Base-by-base conservation (phyloP, 2,797 vertebrate genomes). In the Brachyalestes nurse region DNA sequence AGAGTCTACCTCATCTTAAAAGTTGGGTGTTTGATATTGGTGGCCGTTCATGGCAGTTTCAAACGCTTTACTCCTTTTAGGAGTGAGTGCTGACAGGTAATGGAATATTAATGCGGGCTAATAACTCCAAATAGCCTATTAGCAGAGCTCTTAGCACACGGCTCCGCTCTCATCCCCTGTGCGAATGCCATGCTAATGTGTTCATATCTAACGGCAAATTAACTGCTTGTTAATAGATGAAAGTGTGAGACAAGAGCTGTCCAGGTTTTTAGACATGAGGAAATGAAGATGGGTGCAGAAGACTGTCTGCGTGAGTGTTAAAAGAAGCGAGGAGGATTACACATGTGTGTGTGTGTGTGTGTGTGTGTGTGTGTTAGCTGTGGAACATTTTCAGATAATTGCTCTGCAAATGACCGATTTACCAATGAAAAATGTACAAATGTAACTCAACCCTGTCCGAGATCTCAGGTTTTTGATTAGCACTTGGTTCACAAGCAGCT, bases 81-180 rank as follows among this genome's bases (percentile, higher is more conserved):
- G 79, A 81, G 71, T 73, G 80, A 80, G 75, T 72, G 80, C 87
- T 88, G 88, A 91, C 89, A 87, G 93, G 89, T 87, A 84, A 92
- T 89, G 88, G 90, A 93, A 92, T 94, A 91, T 94, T 92, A 92
- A 92, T 92, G 91, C 86, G 82, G 84, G 89, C 91, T 92, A 92
- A 93, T 93, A 92, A 84, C 82, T 83, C 80, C 53, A 83, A 87
- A 92, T 90, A 91, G 89, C 90, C 90, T 92, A 92, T 94, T 90
- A 92, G 91, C 88, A 72, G 87, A 82, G 85, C 89, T 92, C 90
- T 93, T 92, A 93, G 87, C 89, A 90, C 85, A 85, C 83, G 83
- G 88, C 87, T 88, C 64, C 64, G 75, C 84, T 85, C 87, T 89
- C 80, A 88, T 88, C 82, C 91, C 84, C 88, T 88, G 88, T 91